Evolutionary conservation across 2,113 vertebrate genomes (phyloP), one percentile per base, ranked within the genome.

Genomic region (Ailurus styani): DNA sequence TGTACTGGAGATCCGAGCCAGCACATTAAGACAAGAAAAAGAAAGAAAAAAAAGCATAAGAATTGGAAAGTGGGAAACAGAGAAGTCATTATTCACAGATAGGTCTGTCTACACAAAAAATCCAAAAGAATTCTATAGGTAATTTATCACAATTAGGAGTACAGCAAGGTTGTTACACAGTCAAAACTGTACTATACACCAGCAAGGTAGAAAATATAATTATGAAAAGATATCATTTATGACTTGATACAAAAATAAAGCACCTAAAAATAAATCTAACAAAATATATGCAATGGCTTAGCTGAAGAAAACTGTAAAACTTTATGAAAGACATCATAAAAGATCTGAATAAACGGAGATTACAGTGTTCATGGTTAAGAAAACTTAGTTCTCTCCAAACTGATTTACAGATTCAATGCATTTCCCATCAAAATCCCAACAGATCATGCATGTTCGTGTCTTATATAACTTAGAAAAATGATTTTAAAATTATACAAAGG

Each of bases 1-100:
- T 96, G 57, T 92, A 97, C 87, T 96, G 93, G 79, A 95, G 95
- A 96, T 90, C 97, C 95, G 94, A 97, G 93, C 95, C 81, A 98
- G 93, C 87, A 97, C 90, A 90, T 90, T 97, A 96, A 96, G 88
- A 94, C 91, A 96, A 90, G 81, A 96, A 83, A 93, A 70, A 86
- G 64, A 91, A 66, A 82, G 54, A 57, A 62, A 64, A 55, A 62
- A 55, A 78, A 93, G 88, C 40, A 68, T 87, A 96, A 92, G 91
- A 94, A 90, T 92, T 70, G 87, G 54, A 97, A 79, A 94, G 75
- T 29, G 95, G 21, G 77, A 97, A 93, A 90, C 72, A 97, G 88
- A 97, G 75, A 73, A 27, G 78, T 97, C 77, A 89, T 93, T 97
- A 97, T 87, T 95, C 85, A 97, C 40, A 96, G 91, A 87, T 2